Percentiles rank a stretch among this genome's conserved stretches.
Conservation (phyloP, 2,797 vertebrate genomes). For the Tinamus major region DNA sequence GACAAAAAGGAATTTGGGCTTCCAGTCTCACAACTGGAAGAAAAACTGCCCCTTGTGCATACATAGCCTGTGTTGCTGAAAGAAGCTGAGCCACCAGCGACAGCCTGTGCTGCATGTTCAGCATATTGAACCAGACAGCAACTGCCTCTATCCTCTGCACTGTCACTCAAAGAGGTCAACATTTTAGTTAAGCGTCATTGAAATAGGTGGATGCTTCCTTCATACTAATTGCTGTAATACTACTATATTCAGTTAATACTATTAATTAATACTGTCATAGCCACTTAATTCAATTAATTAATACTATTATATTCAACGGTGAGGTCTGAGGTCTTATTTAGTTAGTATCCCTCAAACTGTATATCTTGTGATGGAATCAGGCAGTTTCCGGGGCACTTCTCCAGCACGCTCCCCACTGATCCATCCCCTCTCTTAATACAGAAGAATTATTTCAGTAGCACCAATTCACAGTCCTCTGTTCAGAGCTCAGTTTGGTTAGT, state of each 20-base stretch:
- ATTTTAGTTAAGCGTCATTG: neutral
- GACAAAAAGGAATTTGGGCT: neutral
- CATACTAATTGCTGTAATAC: neutral
- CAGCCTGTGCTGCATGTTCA: neutral
- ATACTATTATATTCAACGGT: neutral
- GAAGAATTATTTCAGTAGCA: neutral
- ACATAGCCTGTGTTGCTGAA: neutral
- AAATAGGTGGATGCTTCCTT: neutral
- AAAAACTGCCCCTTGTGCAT: neutral
- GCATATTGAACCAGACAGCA: neutral
- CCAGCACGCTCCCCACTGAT: neutral
- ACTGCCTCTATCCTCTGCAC: neutral
- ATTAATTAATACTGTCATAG: neutral
- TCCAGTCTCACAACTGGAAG: neutral
- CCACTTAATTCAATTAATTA: neutral
- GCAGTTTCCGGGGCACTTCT: neutral
- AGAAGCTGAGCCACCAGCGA: neutral
- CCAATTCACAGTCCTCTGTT: neutral
- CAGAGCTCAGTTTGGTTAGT: neutral
- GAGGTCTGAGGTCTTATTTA: neutral
- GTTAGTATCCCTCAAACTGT: neutral
- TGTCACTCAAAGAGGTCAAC: neutral
- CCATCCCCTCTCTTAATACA: neutral
- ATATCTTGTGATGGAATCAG: slow-evolving; percentile 10
- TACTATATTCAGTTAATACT: neutral